phyloP scores from a whole-genome alignment of 2,113 vertebrate genomes.

The Atherinomorus stipes region DNA sequence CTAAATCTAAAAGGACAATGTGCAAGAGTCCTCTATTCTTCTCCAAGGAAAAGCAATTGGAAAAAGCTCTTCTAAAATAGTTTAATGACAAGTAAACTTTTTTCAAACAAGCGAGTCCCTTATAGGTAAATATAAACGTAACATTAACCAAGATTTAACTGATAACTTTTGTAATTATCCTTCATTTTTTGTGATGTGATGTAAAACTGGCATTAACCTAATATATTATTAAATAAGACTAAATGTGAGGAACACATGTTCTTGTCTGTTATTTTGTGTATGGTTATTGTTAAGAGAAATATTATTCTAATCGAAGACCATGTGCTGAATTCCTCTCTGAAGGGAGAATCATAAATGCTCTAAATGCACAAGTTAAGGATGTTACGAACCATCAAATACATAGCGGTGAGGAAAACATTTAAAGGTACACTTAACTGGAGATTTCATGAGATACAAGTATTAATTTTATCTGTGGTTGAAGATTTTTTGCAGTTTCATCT shows the following conservation, averaged over 20 bases:
- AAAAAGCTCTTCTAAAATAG: conserved; percentile 14
- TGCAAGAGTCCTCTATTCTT: background rate
- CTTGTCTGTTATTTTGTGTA: conserved; percentile 1
- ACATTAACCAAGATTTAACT: conserved; percentile 10
- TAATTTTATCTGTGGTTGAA: conserved; percentile 7
- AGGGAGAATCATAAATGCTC: conserved; percentile 22
- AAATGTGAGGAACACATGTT: conserved; percentile 21
- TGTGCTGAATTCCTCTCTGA: conserved; percentile 39
- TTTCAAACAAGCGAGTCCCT: conserved; percentile 16
- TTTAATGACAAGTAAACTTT: conserved; percentile 7
- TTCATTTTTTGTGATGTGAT: background rate
- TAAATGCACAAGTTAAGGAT: conserved; percentile 35
- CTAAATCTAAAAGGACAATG: background rate
- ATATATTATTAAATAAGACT: background rate
- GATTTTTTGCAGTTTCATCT: conserved; percentile 22
- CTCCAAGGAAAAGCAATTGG: background rate
- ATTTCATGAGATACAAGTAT: conserved; percentile 21
- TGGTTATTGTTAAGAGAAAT: conserved; percentile 15
- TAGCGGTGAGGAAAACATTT: conserved; percentile 44
- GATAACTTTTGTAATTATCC: background rate
- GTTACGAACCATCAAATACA: conserved; percentile 35
- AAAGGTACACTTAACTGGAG: conserved; percentile 26
- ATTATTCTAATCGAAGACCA: conserved; percentile 8
- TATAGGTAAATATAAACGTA: conserved; percentile 29
- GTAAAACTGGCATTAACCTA: background rate